These are phyloP conservation scores for Ancistrus triradiatus DNA, from an alignment of 2,113 vertebrate genomes.

Conservation along the genomic window DNA sequence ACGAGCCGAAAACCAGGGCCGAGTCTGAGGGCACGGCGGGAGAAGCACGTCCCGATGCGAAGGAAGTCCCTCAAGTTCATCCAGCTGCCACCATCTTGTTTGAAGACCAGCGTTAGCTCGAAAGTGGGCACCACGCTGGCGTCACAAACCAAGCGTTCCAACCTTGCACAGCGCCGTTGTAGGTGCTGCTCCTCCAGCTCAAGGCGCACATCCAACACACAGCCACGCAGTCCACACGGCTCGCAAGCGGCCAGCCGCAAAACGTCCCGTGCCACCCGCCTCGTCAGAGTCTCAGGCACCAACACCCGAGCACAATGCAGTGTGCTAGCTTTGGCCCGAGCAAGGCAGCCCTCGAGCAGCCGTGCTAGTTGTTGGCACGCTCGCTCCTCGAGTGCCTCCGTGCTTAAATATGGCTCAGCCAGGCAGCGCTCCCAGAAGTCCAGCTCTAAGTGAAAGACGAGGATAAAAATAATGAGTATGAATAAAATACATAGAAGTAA, in stretches of 20 bases:
- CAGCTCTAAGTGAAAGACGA: slow-evolving; percentile 60
- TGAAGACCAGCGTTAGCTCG: slow-evolving; percentile 82
- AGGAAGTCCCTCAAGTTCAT: slow-evolving; percentile 77
- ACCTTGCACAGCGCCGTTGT: slow-evolving; percentile 68
- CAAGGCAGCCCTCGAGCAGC: slow-evolving; percentile 78
- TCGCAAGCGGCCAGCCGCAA: slow-evolving; percentile 74
- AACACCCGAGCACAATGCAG: slow-evolving; percentile 79
- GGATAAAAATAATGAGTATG: neutral
- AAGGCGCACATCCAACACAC: slow-evolving; percentile 73
- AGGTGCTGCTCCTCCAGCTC: slow-evolving; percentile 71
- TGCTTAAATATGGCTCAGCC: slow-evolving; percentile 65
- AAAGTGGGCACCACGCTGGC: slow-evolving; percentile 80
- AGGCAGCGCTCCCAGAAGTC: slow-evolving; percentile 77
- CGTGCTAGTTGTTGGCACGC: slow-evolving; percentile 72
- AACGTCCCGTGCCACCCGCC: slow-evolving; percentile 72
- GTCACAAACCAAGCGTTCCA: slow-evolving; percentile 77
- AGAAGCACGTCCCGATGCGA: slow-evolving; percentile 73
- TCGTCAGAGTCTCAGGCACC: slow-evolving; percentile 78
- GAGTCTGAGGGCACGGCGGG: slow-evolving; percentile 72
- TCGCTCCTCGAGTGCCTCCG: slow-evolving; percentile 67
- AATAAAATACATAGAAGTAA: no score
- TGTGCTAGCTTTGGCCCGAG: slow-evolving; percentile 76
- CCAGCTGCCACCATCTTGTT: slow-evolving; percentile 78
- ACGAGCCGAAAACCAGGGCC: slow-evolving; percentile 80
- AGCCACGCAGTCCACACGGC: slow-evolving; percentile 81